phyloP scores from a whole-genome alignment of 2,113 vertebrate species.

The Prietella phreatophila region DNA sequence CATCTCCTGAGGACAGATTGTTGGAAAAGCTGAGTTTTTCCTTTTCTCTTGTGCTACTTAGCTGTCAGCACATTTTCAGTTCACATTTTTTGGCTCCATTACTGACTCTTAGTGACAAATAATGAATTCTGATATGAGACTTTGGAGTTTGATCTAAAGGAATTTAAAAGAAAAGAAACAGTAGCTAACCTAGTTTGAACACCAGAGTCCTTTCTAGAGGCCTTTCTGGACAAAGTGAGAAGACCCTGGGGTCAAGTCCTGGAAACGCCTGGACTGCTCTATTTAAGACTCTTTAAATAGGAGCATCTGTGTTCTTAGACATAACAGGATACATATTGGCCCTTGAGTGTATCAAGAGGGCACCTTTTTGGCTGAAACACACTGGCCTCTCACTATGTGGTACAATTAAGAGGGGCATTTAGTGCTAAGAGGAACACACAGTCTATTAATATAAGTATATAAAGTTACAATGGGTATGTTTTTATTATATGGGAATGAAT shows the following conservation, averaged over 20 bases:
- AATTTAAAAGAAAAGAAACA: constrained; percentile 8
- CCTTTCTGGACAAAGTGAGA: constrained; percentile 26
- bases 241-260: constrained; percentile 61
- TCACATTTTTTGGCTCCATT: neutral
- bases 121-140: constrained; percentile 10
- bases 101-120: neutral
- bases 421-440: neutral
- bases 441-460: neutral
- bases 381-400: constrained; percentile 7
- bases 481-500: neutral
- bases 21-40: neutral
- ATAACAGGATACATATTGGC: constrained; percentile 21
- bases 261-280: constrained; percentile 64
- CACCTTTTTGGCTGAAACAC: constrained; percentile 3
- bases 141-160: constrained; percentile 22
- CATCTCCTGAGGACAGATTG: neutral
- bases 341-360: neutral
- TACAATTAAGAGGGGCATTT: neutral
- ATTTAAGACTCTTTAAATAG: constrained; percentile 74
- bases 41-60: neutral
- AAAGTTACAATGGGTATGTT: neutral
- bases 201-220: neutral
- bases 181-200: constrained; percentile 22
- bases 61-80: neutral
- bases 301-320: constrained; percentile 49